Evolutionary conservation across 2,113 vertebrate genomes (phyloP).

Genomic region (Mystacornis crossleyi): DNA sequence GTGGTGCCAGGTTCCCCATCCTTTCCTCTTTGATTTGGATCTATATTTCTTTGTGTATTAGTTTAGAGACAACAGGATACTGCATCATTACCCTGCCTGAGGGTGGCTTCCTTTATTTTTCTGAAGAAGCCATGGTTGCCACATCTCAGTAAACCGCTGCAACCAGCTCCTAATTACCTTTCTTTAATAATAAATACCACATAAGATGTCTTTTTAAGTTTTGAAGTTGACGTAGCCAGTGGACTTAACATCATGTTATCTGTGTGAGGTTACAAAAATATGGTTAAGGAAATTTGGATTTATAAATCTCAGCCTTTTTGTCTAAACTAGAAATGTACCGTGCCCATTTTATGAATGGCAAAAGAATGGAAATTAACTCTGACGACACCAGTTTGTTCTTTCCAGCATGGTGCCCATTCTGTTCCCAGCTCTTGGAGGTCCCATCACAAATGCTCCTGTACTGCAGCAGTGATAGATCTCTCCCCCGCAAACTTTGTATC

Average conservation of each 20-base stretch:
- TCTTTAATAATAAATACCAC: not conserved
- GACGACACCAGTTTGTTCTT: not conserved
- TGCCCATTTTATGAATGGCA: not conserved
- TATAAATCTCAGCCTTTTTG: not conserved
- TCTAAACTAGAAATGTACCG: not conserved
- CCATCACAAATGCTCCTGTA: not conserved
- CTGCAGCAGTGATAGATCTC: not conserved
- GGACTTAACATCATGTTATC: not conserved
- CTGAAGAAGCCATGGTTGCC: not conserved
- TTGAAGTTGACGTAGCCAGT: not conserved
- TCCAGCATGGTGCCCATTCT: not conserved
- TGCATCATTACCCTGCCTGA: conserved; percentile 12
- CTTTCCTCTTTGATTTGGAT: conserved; percentile 6
- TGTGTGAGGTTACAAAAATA: not conserved
- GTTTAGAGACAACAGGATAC: conserved; percentile 39
- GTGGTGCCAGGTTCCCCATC: not conserved
- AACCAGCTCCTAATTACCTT: not conserved
- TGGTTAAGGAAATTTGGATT: not conserved
- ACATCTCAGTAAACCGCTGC: not conserved
- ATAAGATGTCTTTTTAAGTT: not conserved
- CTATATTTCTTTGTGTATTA: not conserved
- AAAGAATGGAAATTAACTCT: not conserved
- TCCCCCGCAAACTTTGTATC: not conserved
- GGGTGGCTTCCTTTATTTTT: not conserved
- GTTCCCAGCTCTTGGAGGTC: not conserved